A percentile compares a stretch with the other conserved stretches of the same genome.
These are phyloP conservation scores for Nipponia nippon DNA, from an alignment of 2,113 vertebrate genomes.

Conservation along the genomic window DNA sequence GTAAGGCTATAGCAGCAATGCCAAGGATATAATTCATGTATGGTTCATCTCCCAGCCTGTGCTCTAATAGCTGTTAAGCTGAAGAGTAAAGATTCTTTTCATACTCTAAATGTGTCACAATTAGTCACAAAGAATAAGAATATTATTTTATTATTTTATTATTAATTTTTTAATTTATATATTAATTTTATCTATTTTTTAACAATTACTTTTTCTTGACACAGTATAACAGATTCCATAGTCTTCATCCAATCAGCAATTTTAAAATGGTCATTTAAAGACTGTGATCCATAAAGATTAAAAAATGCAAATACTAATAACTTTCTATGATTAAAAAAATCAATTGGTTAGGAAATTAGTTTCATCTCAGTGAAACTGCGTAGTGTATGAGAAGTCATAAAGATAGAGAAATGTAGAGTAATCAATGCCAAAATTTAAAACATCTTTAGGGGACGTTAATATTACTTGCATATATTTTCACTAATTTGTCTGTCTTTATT, in stretches of 20 bases:
- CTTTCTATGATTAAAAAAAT: not conserved
- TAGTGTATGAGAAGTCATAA: not conserved
- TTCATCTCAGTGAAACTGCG: not conserved
- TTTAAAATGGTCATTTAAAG: not conserved
- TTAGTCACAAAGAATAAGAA: not conserved
- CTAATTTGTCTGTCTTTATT: not conserved
- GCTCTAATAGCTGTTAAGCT: not conserved
- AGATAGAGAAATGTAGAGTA: not conserved
- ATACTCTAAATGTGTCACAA: not conserved
- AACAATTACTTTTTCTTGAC: not conserved
- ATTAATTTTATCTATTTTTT: not conserved
- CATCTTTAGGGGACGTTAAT: not conserved
- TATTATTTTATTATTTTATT: too few species aligned
- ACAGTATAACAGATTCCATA: not conserved
- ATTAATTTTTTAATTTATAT: too few species aligned
- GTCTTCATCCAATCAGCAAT: not conserved
- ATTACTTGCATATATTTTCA: slow-evolving; percentile 23
- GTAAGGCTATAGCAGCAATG: not conserved
- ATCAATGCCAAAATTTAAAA: not conserved
- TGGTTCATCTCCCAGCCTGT: not conserved
- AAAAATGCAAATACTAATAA: slow-evolving; percentile 14
- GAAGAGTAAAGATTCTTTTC: not conserved
- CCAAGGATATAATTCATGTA: rapidly evolving
- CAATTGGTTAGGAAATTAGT: not conserved
- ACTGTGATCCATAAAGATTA: not conserved